A percentile compares a stretch with the other conserved stretches of the same genome.
Evolutionary conservation across 30 jellyfish, hydroid and myxozoan species (phyloP).

Genomic region (Cassiopea andromeda): DNA sequence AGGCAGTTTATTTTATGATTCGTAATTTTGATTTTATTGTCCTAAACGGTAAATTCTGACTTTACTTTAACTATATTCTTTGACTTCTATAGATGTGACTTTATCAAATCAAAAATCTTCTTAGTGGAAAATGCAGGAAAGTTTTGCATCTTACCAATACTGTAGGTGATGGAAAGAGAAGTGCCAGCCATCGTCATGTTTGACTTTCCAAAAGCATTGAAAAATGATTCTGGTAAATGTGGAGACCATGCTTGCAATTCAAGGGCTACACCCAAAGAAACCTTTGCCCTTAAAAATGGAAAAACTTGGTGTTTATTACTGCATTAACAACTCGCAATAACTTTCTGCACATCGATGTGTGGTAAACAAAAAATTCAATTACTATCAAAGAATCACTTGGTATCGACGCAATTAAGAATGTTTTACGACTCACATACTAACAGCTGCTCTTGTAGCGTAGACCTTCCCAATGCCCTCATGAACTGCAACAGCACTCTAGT

Average conservation of each 20-base stretch:
- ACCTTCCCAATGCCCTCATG: background rate
- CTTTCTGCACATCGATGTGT: too few species aligned
- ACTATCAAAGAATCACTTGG: background rate
- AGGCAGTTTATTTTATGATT: too few species aligned
- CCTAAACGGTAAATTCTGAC: too few species aligned
- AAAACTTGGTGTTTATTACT: too few species aligned
- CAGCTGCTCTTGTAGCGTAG: background rate
- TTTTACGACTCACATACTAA: background rate
- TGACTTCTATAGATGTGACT: too few species aligned
- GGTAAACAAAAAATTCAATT: too few species aligned
- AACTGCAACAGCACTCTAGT: background rate
- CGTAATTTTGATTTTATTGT: too few species aligned
- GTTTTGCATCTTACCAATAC: background rate
- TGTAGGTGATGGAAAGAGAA: background rate
- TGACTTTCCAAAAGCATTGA: constrained; percentile 2
- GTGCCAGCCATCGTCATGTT: constrained; percentile 10
- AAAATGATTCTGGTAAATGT: background rate
- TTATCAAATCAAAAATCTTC: too few species aligned
- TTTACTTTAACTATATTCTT: too few species aligned
- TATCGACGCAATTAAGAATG: background rate
- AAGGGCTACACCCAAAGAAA: background rate
- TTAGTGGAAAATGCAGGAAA: background rate
- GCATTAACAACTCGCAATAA: background rate
- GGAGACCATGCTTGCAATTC: background rate
- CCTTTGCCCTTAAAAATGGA: background rate